phyloP scores from a whole-genome alignment of 2,888 invertebrate species.

The Disparrhopalites patrizii region DNA sequence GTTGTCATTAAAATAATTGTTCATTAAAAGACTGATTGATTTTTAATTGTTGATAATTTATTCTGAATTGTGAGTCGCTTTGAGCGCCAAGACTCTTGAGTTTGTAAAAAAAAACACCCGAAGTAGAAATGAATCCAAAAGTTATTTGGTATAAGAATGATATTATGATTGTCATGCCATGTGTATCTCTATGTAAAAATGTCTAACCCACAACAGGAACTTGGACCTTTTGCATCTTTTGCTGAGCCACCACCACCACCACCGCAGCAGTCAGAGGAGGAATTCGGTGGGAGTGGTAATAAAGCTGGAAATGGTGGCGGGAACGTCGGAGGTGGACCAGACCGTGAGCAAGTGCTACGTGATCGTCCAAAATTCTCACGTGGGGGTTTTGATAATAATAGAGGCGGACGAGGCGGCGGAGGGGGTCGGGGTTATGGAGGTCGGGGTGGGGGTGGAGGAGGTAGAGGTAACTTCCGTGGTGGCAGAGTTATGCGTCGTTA shows the following conservation, averaged over 20 bases:
- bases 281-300: constrained; percentile 32
- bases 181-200: too few relatives aligned
- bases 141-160: too few relatives aligned
- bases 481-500: not conserved
- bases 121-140: too few relatives aligned
- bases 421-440: not conserved
- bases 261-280: not conserved
- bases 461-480: not conserved
- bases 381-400: constrained; percentile 18
- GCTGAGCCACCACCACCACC: not conserved
- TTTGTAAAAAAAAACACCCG: too few relatives aligned
- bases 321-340: constrained; percentile 38
- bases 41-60: too few relatives aligned
- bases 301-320: constrained; percentile 30
- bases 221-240: constrained; percentile 38
- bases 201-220: constrained; percentile 43
- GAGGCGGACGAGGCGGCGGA: constrained; percentile 29
- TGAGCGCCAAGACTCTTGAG: too few relatives aligned
- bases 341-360: constrained; percentile 35
- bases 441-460: constrained; percentile 2
- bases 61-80: too few relatives aligned
- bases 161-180: too few relatives aligned
- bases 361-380: constrained; percentile 28
- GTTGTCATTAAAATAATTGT: too few relatives aligned
- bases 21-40: too few relatives aligned